These are phyloP conservation scores for Hyperoplus lanceolatus DNA, from an alignment of 2,797 vertebrate genomes.

Conservation along the genomic window DNA sequence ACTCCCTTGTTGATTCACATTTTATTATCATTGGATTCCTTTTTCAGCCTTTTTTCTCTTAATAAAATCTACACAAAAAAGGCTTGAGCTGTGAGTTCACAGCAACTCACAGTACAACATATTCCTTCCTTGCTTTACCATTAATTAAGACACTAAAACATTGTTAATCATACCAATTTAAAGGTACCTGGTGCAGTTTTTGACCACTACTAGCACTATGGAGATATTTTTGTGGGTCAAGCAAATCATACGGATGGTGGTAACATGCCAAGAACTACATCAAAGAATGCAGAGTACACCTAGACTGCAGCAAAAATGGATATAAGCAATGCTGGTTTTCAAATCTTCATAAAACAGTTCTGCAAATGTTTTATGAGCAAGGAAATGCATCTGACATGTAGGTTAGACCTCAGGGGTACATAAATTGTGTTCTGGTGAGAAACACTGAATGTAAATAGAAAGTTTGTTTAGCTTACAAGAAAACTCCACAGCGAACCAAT, in stretches of 20 bases:
- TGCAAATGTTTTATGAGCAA: neutral
- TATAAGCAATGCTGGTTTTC: neutral
- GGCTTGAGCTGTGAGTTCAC: neutral
- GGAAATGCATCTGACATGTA: neutral
- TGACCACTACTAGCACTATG: neutral
- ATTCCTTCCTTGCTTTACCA: neutral
- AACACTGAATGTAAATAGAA: neutral
- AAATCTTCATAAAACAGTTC: neutral
- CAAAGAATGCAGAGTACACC: neutral
- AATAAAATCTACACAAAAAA: neutral
- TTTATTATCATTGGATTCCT: neutral
- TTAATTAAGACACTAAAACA: neutral
- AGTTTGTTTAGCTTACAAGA: neutral
- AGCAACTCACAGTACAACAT: neutral
- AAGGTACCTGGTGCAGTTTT: neutral
- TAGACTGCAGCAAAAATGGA: neutral
- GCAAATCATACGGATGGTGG: too few relatives aligned
- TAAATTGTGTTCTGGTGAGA: neutral
- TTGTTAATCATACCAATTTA: neutral
- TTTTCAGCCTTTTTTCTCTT: neutral
- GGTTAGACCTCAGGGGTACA: neutral
- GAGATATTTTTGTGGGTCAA: neutral
- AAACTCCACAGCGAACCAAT: neutral
- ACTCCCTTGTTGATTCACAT: constrained; percentile 7
- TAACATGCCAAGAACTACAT: neutral